Evolutionary conservation across 2,888 invertebrate genomes (phyloP).

Genomic region (Tiliacea citrago): DNA sequence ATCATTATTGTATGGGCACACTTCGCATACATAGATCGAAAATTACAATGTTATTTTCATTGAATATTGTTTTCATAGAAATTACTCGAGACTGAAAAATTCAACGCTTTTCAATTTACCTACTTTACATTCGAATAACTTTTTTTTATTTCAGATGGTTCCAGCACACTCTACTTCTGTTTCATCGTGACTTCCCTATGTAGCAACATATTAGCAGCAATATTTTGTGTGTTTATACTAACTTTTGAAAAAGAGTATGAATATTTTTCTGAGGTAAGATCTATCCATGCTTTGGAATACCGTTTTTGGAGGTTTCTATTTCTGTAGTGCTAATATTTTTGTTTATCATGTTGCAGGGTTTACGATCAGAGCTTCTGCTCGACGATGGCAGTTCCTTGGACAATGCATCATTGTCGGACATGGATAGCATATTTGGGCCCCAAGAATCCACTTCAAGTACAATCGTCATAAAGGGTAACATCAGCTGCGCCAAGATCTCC

Average conservation of each 20-base stretch:
- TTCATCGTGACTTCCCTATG: slow-evolving; percentile 82
- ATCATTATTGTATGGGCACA: not conserved
- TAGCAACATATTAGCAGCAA: slow-evolving; percentile 83
- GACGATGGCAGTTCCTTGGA: slow-evolving; percentile 84
- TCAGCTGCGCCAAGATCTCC: slow-evolving; percentile 78
- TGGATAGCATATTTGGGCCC: slow-evolving; percentile 81
- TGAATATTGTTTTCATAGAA: not conserved
- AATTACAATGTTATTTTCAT: not conserved
- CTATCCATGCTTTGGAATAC: not conserved
- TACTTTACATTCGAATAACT: not conserved
- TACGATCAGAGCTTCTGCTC: slow-evolving; percentile 83
- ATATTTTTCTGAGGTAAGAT: slow-evolving; percentile 85
- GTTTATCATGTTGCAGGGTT: slow-evolving; percentile 76
- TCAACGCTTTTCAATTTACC: not conserved
- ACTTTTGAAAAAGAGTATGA: slow-evolving; percentile 87
- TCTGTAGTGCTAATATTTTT: not conserved
- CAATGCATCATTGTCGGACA: slow-evolving; percentile 81
- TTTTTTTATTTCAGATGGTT: slow-evolving; percentile 76
- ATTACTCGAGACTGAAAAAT: not conserved
- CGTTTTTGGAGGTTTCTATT: not conserved
- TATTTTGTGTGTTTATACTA: slow-evolving; percentile 86
- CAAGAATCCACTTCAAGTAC: slow-evolving; percentile 81
- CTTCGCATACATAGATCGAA: not conserved
- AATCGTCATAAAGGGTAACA: slow-evolving; percentile 83
- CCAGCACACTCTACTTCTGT: slow-evolving; percentile 82